Percentiles rank a stretch among this genome's conserved stretches.
Conservation (phyloP, 2,797 vertebrate genomes). For the Galaxias olidus region DNA sequence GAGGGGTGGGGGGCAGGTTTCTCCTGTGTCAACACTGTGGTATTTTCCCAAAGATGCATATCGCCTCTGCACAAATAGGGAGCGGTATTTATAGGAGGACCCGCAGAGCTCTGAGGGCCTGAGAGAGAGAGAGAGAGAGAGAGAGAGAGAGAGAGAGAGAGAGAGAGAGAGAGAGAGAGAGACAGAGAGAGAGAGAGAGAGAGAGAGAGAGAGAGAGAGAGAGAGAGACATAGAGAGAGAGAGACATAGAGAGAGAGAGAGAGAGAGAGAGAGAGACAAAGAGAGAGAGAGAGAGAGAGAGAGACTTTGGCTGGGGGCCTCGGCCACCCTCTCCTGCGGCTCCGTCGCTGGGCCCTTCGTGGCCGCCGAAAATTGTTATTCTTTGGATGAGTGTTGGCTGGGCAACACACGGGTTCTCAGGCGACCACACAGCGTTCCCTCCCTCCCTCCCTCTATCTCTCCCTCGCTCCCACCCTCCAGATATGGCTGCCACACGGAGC, state of each 20-base stretch:
- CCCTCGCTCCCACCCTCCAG: conserved; percentile 54
- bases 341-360: conserved; percentile 70
- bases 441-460: conserved; percentile 15
- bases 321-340: conserved; percentile 61
- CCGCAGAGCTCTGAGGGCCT: conserved; percentile 66
- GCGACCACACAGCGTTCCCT: conserved; percentile 66
- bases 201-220: too few relatives aligned
- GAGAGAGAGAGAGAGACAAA: too few relatives aligned
- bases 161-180: too few relatives aligned
- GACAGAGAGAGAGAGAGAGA: too few relatives aligned
- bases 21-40: conserved; percentile 79
- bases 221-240: too few relatives aligned
- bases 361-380: conserved; percentile 76
- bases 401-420: conserved; percentile 77
- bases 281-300: too few relatives aligned
- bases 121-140: conserved; percentile 68
- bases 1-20: conserved; percentile 50
- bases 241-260: too few relatives aligned
- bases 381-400: conserved; percentile 76
- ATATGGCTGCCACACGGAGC: conserved; percentile 65
- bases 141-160: too few relatives aligned
- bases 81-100: conserved; percentile 79
- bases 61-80: conserved; percentile 78
- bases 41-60: conserved; percentile 83
- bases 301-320: conserved; percentile 65